These are phyloP conservation scores for Siderastrea radians DNA, from an alignment of 92 coral and sea anemone genomes.

Conservation along the genomic window DNA sequence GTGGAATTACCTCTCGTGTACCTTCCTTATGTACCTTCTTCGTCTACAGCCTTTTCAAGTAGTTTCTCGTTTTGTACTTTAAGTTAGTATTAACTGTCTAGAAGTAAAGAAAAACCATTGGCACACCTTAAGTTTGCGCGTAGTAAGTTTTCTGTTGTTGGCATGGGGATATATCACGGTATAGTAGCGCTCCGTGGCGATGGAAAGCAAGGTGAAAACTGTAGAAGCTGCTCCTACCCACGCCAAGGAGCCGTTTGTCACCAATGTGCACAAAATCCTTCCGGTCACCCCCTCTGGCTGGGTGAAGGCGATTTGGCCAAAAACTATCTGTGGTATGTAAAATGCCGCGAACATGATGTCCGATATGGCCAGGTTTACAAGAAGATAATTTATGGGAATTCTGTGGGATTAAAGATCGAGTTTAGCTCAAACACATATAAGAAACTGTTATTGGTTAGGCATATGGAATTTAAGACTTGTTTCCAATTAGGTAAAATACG, in stretches of 20 bases:
- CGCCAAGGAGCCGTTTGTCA: background rate
- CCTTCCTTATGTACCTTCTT: too few relatives aligned
- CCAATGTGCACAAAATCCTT: background rate
- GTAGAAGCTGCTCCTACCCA: constrained; percentile 13
- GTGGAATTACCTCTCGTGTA: too few relatives aligned
- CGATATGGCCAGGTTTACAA: constrained; percentile 12
- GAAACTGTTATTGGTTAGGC: background rate
- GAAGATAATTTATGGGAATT: background rate
- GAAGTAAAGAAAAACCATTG: too few relatives aligned
- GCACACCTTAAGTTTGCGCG: constrained; percentile 3
- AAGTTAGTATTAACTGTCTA: too few relatives aligned
- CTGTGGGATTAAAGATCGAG: background rate
- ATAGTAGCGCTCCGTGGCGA: constrained; percentile 5
- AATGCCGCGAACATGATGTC: background rate
- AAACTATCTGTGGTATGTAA: background rate
- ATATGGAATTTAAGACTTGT: too few relatives aligned
- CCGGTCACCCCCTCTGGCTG: constrained; percentile 4
- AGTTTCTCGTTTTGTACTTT: too few relatives aligned
- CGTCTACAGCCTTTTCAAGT: too few relatives aligned
- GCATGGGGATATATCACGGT: background rate
- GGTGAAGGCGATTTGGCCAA: background rate
- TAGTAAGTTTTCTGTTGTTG: background rate
- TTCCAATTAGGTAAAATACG: too few relatives aligned
- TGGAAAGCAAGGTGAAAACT: background rate
- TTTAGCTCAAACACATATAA: too few relatives aligned